phyloP scores from a whole-genome alignment of 1,140 invertebrate genomes.

The Choristoneura fumiferana region DNA sequence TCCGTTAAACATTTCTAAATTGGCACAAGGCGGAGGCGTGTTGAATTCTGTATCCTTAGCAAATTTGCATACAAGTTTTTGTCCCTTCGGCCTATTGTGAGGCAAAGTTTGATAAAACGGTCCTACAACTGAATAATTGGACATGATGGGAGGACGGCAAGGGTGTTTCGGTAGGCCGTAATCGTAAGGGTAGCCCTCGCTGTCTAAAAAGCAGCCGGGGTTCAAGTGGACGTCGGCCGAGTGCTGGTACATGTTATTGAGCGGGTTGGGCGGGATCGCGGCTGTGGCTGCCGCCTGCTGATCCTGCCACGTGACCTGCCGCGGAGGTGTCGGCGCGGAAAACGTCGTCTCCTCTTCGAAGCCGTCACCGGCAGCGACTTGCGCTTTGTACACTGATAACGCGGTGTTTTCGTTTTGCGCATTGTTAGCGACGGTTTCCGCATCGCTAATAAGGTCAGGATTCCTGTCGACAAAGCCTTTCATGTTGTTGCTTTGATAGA shows the following conservation, averaged over 20 bases:
- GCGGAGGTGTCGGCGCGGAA: slow-evolving; percentile 56
- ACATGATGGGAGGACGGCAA: slow-evolving; percentile 74
- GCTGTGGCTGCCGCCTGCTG: slow-evolving; percentile 67
- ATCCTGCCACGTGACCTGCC: slow-evolving; percentile 77
- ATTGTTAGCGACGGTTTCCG: slow-evolving; percentile 83
- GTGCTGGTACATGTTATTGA: slow-evolving; percentile 77
- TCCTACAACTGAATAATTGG: slow-evolving; percentile 73
- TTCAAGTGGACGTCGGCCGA: slow-evolving; percentile 84
- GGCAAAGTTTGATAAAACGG: slow-evolving; percentile 85
- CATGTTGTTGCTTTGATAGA: slow-evolving; percentile 73
- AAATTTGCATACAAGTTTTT: slow-evolving; percentile 80
- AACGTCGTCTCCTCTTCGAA: slow-evolving; percentile 73
- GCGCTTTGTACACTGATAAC: slow-evolving; percentile 67
- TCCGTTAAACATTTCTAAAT: slow-evolving; percentile 69
- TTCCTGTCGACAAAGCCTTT: slow-evolving; percentile 83
- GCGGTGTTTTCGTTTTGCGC: slow-evolving; percentile 78
- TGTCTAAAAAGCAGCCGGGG: slow-evolving; percentile 84
- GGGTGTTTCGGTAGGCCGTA: slow-evolving; percentile 86
- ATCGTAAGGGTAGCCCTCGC: slow-evolving; percentile 88
- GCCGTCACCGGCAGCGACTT: slow-evolving; percentile 51
- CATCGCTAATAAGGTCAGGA: slow-evolving; percentile 87
- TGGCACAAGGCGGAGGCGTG: slow-evolving; percentile 50
- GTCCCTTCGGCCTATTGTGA: slow-evolving; percentile 82
- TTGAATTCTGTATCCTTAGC: slow-evolving; percentile 76
- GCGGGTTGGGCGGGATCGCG: slow-evolving; percentile 72